Conservation (phyloP, 2,888 invertebrate species). For the Anaspis maculata region DNA sequence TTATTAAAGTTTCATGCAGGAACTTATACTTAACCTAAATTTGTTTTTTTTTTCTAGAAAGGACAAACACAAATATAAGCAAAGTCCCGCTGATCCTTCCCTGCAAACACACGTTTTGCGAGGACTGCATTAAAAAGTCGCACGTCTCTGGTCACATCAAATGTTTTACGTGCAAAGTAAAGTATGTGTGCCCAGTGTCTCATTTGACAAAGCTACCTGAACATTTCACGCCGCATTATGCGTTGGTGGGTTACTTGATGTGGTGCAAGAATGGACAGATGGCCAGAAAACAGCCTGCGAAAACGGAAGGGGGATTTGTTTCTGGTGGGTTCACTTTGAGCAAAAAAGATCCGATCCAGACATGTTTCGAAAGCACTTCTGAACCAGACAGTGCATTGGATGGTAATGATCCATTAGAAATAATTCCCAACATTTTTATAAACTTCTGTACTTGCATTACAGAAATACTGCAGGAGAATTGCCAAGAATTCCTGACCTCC, state of each 20-base stretch:
- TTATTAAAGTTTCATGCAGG: too few relatives aligned
- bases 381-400: not conserved
- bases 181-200: conserved; percentile 5
- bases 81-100: conserved; percentile 50
- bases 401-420: not conserved
- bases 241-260: conserved; percentile 31
- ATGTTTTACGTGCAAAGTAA: not conserved
- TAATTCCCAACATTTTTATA: not conserved
- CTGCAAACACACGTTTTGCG: conserved; percentile 64
- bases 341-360: too few relatives aligned
- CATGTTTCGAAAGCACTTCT: too few relatives aligned
- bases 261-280: conserved; percentile 14
- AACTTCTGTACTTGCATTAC: too few relatives aligned
- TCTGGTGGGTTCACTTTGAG: conserved; percentile 4
- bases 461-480: not conserved
- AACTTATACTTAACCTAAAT: conserved; percentile 1
- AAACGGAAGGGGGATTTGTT: too few relatives aligned
- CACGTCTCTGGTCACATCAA: not conserved
- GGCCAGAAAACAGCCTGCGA: not conserved
- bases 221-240: conserved; percentile 38
- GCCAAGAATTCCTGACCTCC: not conserved
- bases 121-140: conserved; percentile 47
- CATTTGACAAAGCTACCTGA: conserved; percentile 25
- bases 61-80: not conserved
- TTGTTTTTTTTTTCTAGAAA: not conserved